Evolutionary conservation across 2,113 vertebrate species (phyloP).

Genomic region (Pseudorectes ferrugineus): DNA sequence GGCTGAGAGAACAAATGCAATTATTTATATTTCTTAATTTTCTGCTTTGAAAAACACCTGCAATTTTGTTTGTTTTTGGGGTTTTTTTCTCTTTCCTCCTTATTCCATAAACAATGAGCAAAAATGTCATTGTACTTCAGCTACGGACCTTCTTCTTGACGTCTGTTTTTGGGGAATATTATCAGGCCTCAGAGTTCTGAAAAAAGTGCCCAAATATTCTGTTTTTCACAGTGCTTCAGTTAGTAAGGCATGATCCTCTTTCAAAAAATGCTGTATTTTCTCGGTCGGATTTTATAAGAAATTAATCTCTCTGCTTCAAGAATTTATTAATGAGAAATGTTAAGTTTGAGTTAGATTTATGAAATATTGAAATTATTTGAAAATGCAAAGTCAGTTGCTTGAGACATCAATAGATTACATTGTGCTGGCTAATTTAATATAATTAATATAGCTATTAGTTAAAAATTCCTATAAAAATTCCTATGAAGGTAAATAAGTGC

Average conservation of each 20-base stretch:
- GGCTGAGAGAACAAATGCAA: neutral
- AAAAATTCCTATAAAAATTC: neutral
- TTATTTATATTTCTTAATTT: neutral
- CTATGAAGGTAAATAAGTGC: neutral
- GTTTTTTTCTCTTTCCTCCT: neutral
- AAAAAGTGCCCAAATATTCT: neutral
- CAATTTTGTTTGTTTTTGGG: too few species aligned
- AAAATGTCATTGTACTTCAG: neutral
- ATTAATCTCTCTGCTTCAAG: neutral
- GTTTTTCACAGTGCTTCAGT: neutral
- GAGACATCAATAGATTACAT: neutral
- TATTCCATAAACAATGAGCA: neutral
- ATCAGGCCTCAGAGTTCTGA: neutral
- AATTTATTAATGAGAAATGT: neutral
- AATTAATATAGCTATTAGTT: neutral
- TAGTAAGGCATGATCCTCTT: neutral
- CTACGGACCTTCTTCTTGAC: neutral
- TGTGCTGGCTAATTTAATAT: neutral
- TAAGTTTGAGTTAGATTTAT: neutral
- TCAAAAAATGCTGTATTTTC: neutral
- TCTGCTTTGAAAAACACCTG: neutral
- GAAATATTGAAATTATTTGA: neutral
- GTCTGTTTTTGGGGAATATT: neutral
- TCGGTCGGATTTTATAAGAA: neutral
- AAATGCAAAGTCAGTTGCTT: neutral